Percentiles rank a stretch among this genome's conserved stretches.
Conservation (phyloP, 2,113 vertebrate species). For the Aegithalos caudatus region DNA sequence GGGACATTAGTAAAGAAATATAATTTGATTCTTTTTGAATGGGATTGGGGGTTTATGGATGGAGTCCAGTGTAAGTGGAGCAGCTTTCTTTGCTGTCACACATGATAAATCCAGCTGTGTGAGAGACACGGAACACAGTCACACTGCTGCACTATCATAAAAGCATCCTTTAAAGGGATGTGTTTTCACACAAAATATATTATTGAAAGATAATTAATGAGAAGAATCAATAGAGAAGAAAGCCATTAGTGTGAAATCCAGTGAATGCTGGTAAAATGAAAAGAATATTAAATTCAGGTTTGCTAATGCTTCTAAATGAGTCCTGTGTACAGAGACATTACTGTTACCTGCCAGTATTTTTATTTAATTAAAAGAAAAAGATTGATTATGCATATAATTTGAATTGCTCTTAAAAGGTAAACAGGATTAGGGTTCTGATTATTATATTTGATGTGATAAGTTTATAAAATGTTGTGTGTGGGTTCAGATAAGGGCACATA, state of each 20-base stretch:
- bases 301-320: conserved; percentile 54
- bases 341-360: conserved; percentile 19
- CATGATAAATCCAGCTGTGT: neutral
- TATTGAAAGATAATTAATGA: conserved; percentile 52
- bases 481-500: neutral
- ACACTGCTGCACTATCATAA: neutral
- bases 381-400: conserved; percentile 38
- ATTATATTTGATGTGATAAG: neutral
- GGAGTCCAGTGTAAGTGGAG: neutral
- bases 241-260: conserved; percentile 44
- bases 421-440: neutral
- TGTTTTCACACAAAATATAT: neutral
- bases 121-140: neutral
- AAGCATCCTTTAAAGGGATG: neutral
- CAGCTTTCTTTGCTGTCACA: neutral
- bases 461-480: neutral
- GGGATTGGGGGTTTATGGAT: neutral
- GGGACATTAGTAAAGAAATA: neutral
- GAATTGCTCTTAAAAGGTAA: conserved; percentile 19
- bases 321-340: neutral
- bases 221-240: conserved; percentile 43
- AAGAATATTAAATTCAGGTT: conserved; percentile 55
- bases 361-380: conserved; percentile 52
- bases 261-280: conserved; percentile 37
- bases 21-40: neutral